phyloP scores from a whole-genome alignment of 2,888 invertebrate species.

The Dermolepida albohirtum region DNA sequence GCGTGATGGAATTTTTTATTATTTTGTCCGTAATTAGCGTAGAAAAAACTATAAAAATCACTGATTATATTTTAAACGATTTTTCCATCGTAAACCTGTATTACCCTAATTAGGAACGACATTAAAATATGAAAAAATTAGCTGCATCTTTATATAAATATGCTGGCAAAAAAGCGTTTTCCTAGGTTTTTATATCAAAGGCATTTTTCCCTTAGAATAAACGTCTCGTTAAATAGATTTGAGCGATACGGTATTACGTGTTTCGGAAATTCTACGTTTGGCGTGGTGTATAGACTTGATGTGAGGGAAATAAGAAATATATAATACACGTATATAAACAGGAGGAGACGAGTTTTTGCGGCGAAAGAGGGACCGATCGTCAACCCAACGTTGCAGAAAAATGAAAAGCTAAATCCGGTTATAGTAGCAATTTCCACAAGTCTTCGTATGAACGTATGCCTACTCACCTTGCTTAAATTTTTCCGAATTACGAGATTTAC shows the following conservation, averaged over 20 bases:
- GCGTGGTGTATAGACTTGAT: constrained; percentile 9
- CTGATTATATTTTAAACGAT: too few species aligned
- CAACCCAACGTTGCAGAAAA: constrained; percentile 68
- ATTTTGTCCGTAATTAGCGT: too few species aligned
- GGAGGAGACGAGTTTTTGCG: constrained; percentile 51
- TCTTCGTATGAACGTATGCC: neutral
- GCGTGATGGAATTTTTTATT: too few species aligned
- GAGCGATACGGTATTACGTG: constrained; percentile 48
- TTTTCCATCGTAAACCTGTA: too few species aligned
- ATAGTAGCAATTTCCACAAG: constrained; percentile 66
- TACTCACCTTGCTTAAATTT: constrained; percentile 14
- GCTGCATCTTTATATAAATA: neutral
- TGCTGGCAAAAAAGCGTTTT: constrained; percentile 26
- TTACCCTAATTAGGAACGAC: too few species aligned
- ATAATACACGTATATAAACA: constrained; percentile 61
- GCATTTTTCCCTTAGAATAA: constrained; percentile 52
- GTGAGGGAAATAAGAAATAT: constrained; percentile 61
- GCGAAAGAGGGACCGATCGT: constrained; percentile 57
- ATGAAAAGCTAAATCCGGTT: constrained; percentile 69
- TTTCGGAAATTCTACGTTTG: constrained; percentile 52
- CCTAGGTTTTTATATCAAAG: constrained; percentile 54
- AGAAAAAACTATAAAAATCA: too few species aligned
- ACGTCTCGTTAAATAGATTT: constrained; percentile 54
- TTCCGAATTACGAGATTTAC: neutral
- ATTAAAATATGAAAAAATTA: too few species aligned